Base-by-base conservation (phyloP, 64 coral and sea anemone species). In the Porites australiensis region DNA sequence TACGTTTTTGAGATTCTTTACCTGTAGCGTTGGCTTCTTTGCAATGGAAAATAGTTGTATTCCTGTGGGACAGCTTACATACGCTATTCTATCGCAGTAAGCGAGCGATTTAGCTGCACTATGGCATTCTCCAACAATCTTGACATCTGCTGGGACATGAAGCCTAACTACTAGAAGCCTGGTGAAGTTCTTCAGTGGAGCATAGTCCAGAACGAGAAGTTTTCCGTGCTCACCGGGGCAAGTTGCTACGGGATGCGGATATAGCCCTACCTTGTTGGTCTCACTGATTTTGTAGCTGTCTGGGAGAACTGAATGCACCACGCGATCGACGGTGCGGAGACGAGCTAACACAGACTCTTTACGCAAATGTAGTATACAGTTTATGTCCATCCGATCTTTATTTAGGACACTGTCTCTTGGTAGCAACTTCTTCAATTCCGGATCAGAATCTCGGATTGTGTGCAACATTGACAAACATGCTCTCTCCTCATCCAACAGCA, bases 311-410 rank as follows among this genome's bases (percentile, higher is more conserved):
- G 86, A 70, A 79, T 94, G 93, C 27, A 89, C 87, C 66, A 94
- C 86, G 12, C 55, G 45, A 61, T 66, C 53, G 37, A 94, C 44
- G 15, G 73, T 82, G 27, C 75, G 19, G 13, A 94, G 73, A 65
- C 79, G 54, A 9, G 58, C 69, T 74, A 94, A 61, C 18, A 94
- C 86, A 19, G 77, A 57, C n/a, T 66, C 74, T 65, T 88, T 94
- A 45, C 64, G 64, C n/a, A 94, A 63, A 67, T 88, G 93, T 60
- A 88, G 50, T 58, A 94, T 78, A 50, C 79, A 84, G 50, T 93
- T 74, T 70, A 93, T 59, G 63, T 84, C 83, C 91, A 93, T 93
- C 46, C 91, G 57, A 87, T 93, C 91, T 87, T 93, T 93, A 79
- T 93, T 93, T 37, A 66, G 83, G 20, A 87, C 76, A 52, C 62